Evolutionary conservation across 1,140 invertebrate species (phyloP), one percentile per base, ranked within the genome.

Genomic region (Scaptomyza montana): DNA sequence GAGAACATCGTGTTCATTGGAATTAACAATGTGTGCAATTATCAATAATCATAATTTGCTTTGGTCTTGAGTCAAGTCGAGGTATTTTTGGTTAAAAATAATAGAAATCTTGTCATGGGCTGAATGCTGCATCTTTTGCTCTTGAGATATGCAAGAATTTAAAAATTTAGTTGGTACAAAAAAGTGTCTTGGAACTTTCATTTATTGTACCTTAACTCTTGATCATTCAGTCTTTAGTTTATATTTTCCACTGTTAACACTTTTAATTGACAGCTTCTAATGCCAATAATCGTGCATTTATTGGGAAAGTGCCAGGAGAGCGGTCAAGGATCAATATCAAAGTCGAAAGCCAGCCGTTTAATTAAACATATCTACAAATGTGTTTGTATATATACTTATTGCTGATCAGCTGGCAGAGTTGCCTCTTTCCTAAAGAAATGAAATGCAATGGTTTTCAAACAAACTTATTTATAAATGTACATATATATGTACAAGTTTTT

Each of bases 301-400:
- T 59, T 59, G 56, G 43, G 30, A 12, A 21, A n/a, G 16, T 47
- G 56, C 56, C 56, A 59, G 12, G 9, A 4, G 43, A 33, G 46
- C 16, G 55, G 39, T 57, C 55, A 57, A 46, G 43, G 43, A 59
- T 59, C 56, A 59, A 59, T 45, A n/a, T 47, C 56, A 59, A 47
- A 59, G 43, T 46, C 43, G 56, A 59, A 41, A 19, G 19, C 41
- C 45, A n/a, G 8, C 9, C 7, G 33, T 36, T 36, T 36, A 36
- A 9, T 36, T 5, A 5, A 12, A 43, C 39, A n/a, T 0, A n/a
- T 16, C 5, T n/a, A 25, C 12, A 21, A 13, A n/a, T 47, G 16
- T 16, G 16, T 16, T 16, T 16, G 16, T 16, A 10, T 59, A 5
- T 57, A 13, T 45, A n/a, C 36, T 45, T 6, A 30, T 28, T 45